Conservation (phyloP, 2,888 invertebrate species). For the Pachymerium ferrugineum region DNA sequence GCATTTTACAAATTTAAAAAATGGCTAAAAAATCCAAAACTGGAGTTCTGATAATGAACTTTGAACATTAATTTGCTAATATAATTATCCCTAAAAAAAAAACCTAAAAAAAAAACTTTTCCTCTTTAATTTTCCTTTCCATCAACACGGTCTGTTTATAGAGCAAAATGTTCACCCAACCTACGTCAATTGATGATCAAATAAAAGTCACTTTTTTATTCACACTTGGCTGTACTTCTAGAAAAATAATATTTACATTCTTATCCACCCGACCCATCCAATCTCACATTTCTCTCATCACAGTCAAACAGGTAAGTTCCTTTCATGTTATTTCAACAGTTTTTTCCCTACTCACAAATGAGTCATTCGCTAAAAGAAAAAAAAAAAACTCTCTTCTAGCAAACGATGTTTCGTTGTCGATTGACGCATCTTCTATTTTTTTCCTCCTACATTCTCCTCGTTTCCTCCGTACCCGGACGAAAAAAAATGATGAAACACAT, state of each 20-base stretch:
- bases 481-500: conserved; percentile 14
- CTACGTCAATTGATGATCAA: conserved; percentile 15
- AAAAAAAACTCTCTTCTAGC: too few species aligned
- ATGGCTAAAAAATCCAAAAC: too few species aligned
- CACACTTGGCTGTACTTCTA: conserved; percentile 11
- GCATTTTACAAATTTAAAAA: too few species aligned
- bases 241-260: conserved; percentile 12
- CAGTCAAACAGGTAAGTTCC: not conserved
- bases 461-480: not conserved
- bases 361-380: too few species aligned
- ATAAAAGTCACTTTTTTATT: conserved; percentile 10
- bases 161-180: conserved; percentile 9
- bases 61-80: too few species aligned
- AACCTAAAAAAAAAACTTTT: too few species aligned
- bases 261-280: not conserved
- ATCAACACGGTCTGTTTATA: not conserved
- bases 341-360: not conserved
- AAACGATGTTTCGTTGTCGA: not conserved
- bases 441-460: not conserved
- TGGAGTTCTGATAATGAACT: too few species aligned
- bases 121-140: not conserved
- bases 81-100: too few species aligned
- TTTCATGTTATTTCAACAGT: not conserved
- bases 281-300: not conserved
- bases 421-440: not conserved